phyloP scores from a whole-genome alignment of 2,113 vertebrate genomes.

The Sceloporus undulatus region DNA sequence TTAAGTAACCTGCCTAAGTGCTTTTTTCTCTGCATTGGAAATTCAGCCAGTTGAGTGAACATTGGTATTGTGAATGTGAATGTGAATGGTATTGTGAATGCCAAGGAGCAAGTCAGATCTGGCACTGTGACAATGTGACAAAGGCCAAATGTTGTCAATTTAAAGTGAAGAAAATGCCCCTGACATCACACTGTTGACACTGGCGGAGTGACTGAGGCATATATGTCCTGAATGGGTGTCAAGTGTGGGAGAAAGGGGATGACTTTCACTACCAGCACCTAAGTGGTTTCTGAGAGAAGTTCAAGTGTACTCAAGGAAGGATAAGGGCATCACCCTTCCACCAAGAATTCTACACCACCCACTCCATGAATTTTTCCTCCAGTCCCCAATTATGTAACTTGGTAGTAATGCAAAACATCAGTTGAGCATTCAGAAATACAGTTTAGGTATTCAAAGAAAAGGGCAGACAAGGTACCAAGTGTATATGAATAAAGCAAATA shows the following conservation, averaged over 20 bases:
- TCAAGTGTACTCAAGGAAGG: no score
- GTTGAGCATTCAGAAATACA: no score
- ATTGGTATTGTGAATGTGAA: background rate
- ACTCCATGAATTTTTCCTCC: no score
- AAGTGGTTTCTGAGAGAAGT: background rate
- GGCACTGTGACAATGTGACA: background rate
- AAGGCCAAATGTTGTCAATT: background rate
- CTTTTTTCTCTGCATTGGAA: background rate
- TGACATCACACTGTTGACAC: background rate
- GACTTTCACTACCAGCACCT: background rate
- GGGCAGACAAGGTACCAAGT: no score
- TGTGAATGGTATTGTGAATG: background rate
- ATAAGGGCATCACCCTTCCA: no score
- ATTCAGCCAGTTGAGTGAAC: background rate
- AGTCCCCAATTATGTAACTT: no score
- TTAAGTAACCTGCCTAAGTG: background rate
- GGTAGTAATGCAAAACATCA: no score
- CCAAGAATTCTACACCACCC: no score
- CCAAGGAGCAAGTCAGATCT: background rate
- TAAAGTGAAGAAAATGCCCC: background rate
- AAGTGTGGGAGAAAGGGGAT: background rate
- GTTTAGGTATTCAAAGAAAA: no score
- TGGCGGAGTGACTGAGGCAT: background rate
- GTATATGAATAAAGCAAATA: no score
- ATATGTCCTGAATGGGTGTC: background rate